Evolutionary conservation across 2,797 vertebrate genomes (phyloP).

Genomic region (Yasuhikotakia modesta): DNA sequence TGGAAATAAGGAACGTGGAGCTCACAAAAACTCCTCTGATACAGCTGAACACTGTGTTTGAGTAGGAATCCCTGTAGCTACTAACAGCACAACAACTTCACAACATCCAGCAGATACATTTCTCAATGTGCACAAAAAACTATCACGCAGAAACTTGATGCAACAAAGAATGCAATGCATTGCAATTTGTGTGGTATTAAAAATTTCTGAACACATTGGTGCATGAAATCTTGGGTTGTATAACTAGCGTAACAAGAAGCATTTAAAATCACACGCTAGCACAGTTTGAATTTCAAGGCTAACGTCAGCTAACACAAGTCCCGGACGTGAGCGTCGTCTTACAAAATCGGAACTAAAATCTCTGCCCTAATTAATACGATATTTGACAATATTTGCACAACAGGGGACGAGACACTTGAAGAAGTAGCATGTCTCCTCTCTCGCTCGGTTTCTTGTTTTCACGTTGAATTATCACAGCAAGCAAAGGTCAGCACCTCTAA

Average conservation of each 20-base stretch:
- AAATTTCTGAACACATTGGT: too few relatives aligned
- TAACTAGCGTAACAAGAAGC: not conserved
- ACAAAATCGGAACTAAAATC: constrained; percentile 1
- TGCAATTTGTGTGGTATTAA: too few relatives aligned
- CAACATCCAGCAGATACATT: too few relatives aligned
- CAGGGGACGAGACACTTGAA: constrained; percentile 21
- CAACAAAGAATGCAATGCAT: too few relatives aligned
- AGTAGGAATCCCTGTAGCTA: not conserved
- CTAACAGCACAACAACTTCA: too few relatives aligned
- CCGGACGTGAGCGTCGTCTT: not conserved
- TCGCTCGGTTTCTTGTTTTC: constrained; percentile 18
- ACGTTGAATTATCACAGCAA: constrained; percentile 34
- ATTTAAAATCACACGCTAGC: not conserved
- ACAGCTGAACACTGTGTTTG: not conserved
- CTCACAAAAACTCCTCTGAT: not conserved
- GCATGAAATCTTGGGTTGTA: too few relatives aligned
- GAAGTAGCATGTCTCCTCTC: constrained; percentile 1
- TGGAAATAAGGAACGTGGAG: too few relatives aligned
- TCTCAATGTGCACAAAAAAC: not conserved
- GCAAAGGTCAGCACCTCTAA: constrained; percentile 51
- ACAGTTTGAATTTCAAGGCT: not conserved
- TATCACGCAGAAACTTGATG: too few relatives aligned
- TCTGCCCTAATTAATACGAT: not conserved
- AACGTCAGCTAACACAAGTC: not conserved
- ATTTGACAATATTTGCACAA: constrained; percentile 15